A percentile compares a stretch with the other conserved stretches of the same genome.
These are phyloP conservation scores for Aerospiza tachiro DNA, from an alignment of 2,797 vertebrate genomes.

Conservation along the genomic window DNA sequence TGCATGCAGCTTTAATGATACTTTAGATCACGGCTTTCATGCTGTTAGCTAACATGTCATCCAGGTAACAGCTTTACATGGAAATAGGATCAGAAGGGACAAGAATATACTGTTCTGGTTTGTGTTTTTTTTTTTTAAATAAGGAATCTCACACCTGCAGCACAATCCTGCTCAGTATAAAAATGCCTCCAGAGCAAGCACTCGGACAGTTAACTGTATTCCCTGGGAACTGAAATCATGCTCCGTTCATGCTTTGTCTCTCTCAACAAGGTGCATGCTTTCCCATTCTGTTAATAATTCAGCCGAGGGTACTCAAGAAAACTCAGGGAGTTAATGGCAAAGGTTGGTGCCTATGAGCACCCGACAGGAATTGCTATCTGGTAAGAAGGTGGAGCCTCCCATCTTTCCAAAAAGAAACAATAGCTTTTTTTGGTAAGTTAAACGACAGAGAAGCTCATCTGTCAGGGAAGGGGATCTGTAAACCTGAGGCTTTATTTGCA, in stretches of 20 bases:
- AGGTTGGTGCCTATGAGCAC: slow-evolving; percentile 4
- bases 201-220: neutral
- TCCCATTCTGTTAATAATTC: slow-evolving; percentile 59
- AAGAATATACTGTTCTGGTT: slow-evolving; percentile 16
- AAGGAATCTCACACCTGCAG: slow-evolving; percentile 67
- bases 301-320: neutral
- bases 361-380: slow-evolving; percentile 33
- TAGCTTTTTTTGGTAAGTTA: slow-evolving; percentile 59
- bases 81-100: slow-evolving; percentile 51
- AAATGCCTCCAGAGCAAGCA: slow-evolving; percentile 40
- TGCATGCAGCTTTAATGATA: slow-evolving; percentile 37
- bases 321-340: slow-evolving; percentile 43
- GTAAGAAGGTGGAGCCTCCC: slow-evolving; percentile 70
- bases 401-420: slow-evolving; percentile 68
- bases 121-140: neutral
- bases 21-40: slow-evolving; percentile 32
- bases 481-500: slow-evolving; percentile 28
- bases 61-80: slow-evolving; percentile 62
- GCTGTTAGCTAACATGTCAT: slow-evolving; percentile 55
- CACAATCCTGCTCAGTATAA: slow-evolving; percentile 54
- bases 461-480: slow-evolving; percentile 4
- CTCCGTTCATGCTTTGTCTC: neutral
- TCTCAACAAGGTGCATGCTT: neutral
- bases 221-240: neutral
- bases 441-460: slow-evolving; percentile 46